phyloP scores from a whole-genome alignment of 2,113 vertebrate genomes.

The Callipepla squamata region DNA sequence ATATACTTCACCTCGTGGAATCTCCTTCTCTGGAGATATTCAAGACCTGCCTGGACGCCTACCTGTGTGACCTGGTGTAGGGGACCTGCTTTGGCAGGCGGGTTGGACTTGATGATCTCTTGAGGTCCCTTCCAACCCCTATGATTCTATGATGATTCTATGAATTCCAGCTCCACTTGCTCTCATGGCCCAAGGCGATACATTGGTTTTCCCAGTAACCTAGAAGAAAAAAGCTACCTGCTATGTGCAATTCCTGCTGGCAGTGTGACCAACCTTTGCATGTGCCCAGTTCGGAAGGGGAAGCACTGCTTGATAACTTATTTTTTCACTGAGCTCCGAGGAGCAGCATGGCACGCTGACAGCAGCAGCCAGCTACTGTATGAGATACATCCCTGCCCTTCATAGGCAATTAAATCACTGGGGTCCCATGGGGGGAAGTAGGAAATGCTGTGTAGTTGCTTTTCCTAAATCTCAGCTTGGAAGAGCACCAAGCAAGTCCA shows the following conservation, averaged over 20 bases:
- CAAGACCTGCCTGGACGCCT: no score
- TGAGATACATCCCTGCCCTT: conserved; percentile 23
- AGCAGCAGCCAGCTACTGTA: background rate
- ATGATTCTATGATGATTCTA: no score
- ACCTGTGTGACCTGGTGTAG: no score
- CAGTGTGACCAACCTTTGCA: background rate
- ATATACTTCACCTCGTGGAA: background rate
- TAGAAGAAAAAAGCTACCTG: background rate
- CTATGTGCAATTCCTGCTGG: background rate
- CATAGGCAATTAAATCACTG: conserved; percentile 37
- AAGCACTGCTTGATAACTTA: background rate
- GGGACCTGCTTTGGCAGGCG: no score
- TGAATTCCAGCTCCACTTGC: background rate
- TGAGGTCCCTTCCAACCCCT: no score
- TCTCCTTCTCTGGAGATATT: no score
- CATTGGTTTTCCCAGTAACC: background rate
- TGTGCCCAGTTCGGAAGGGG: background rate
- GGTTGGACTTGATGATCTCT: no score
- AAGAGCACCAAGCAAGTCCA: conserved; percentile 6
- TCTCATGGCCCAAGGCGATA: fast-evolving
- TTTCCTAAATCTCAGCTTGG: conserved; percentile 52
- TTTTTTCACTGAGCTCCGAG: background rate
- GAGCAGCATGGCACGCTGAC: background rate
- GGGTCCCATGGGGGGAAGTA: conserved; percentile 16
- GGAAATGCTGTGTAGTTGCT: conserved; percentile 1